These are phyloP conservation scores for Nematostella vectensis DNA, from an alignment of 92 coral and sea anemone genomes.

Conservation along the genomic window DNA sequence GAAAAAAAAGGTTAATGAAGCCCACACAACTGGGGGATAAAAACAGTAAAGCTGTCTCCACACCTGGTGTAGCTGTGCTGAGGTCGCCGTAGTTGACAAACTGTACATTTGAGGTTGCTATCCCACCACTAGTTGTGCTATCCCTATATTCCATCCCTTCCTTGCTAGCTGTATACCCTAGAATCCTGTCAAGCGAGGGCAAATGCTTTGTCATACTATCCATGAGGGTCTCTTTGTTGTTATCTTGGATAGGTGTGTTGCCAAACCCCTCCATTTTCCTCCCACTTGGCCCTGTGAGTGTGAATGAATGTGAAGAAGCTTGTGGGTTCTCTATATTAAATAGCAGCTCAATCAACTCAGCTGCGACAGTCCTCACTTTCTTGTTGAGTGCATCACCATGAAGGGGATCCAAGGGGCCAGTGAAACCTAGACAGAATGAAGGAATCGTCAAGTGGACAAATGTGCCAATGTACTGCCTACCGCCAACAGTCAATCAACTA, in stretches of 20 bases:
- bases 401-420: conserved; percentile 51
- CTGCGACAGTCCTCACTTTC: conserved; percentile 68
- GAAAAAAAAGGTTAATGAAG: too few species aligned
- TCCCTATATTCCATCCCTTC: conserved; percentile 3
- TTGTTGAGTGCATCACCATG: conserved; percentile 91
- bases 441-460: too few species aligned
- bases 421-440: conserved; percentile 59
- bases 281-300: conserved; percentile 62
- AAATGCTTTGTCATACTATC: conserved; percentile 17
- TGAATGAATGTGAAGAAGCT: conserved; percentile 29
- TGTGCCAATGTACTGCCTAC: background rate
- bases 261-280: conserved; percentile 89
- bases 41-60: too few species aligned
- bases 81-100: conserved; percentile 32
- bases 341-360: conserved; percentile 69
- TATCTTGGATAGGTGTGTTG: conserved; percentile 20
- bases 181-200: conserved; percentile 5
- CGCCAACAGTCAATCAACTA: too few species aligned
- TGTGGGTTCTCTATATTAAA: conserved; percentile 86
- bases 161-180: too few species aligned
- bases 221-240: conserved; percentile 5
- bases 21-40: too few species aligned
- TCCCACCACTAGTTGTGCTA: background rate
- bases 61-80: conserved; percentile 8
- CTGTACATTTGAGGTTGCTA: conserved; percentile 18